A percentile compares a stretch with the other conserved stretches of the same genome.
phyloP scores from a whole-genome alignment of 92 coral and sea anemone species.

The Epizoanthus illoricatus region DNA sequence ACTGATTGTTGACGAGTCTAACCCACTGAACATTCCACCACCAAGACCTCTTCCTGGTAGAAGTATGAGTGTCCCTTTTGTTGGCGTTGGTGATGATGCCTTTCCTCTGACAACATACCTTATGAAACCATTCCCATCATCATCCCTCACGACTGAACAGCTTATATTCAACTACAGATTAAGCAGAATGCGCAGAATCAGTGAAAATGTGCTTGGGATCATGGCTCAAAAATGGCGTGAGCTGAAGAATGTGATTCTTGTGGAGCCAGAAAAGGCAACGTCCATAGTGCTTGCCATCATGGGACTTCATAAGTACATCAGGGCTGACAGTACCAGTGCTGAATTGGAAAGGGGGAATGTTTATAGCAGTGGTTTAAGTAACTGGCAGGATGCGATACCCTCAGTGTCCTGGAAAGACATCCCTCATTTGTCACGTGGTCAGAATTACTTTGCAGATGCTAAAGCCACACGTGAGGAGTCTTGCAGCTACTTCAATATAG shows the following conservation, averaged over 20 bases:
- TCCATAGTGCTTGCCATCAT: slow-evolving; percentile 21
- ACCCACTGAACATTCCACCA: slow-evolving; percentile 24
- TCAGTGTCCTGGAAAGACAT: slow-evolving; percentile 42
- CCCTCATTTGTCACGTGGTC: slow-evolving; percentile 37
- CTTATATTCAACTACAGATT: slow-evolving; percentile 28
- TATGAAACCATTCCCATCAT: slow-evolving; percentile 44
- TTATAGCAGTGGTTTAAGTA: not conserved
- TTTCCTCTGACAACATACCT: slow-evolving; percentile 22
- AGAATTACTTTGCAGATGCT: slow-evolving; percentile 45
- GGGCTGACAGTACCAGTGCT: slow-evolving; percentile 18
- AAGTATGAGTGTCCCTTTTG: not conserved
- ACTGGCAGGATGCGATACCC: not conserved
- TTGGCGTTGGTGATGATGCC: slow-evolving; percentile 45
- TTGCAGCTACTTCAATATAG: not conserved
- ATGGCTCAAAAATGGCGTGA: slow-evolving; percentile 56
- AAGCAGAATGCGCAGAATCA: slow-evolving; percentile 54
- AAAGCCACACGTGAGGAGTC: slow-evolving; percentile 41
- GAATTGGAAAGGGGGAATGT: slow-evolving; percentile 22
- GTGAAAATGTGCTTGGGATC: slow-evolving; percentile 54
- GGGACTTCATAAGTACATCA: slow-evolving; percentile 9
- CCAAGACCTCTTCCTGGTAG: slow-evolving; percentile 54
- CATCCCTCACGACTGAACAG: slow-evolving; percentile 37
- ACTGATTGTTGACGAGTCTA: slow-evolving; percentile 31
- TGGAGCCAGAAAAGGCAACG: slow-evolving; percentile 26
- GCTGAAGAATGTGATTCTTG: slow-evolving; percentile 24